A percentile compares a stretch with the other conserved stretches of the same genome.
Conservation (phyloP, 2,113 vertebrate genomes). For the Triplophysa rosa region DNA sequence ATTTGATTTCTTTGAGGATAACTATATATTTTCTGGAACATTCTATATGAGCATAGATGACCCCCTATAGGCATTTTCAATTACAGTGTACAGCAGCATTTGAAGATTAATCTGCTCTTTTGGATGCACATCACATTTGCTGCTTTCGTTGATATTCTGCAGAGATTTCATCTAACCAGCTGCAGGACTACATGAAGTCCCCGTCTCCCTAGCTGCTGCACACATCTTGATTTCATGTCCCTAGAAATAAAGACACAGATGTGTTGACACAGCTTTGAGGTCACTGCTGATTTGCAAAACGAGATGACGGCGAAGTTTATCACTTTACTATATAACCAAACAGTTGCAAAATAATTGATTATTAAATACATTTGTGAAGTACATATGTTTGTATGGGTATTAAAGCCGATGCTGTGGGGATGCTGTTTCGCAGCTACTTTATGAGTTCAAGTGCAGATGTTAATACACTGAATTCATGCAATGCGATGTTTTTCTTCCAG, state of each 20-base stretch:
- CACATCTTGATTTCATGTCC: constrained; percentile 14
- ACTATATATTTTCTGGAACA: constrained; percentile 57
- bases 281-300: constrained; percentile 26
- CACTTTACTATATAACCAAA: background rate
- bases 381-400: constrained; percentile 30
- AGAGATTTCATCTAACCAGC: constrained; percentile 57
- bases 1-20: constrained; percentile 54
- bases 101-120: constrained; percentile 72
- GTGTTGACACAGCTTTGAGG: constrained; percentile 18
- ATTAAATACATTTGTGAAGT: background rate
- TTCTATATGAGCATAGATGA: constrained; percentile 62
- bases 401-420: constrained; percentile 69
- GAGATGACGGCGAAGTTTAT: constrained; percentile 6
- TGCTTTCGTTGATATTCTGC: constrained; percentile 69
- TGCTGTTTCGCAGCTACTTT: constrained; percentile 67
- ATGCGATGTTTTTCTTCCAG: constrained; percentile 21
- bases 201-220: constrained; percentile 27
- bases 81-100: constrained; percentile 63
- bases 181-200: constrained; percentile 37
- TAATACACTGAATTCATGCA: constrained; percentile 63
- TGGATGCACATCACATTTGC: constrained; percentile 71
- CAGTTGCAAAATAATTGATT: background rate
- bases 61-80: constrained; percentile 72
- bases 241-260: constrained; percentile 32
- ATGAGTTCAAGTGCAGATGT: constrained; percentile 64